Conservation (phyloP, 2,888 invertebrate genomes). For the Parnassius orleans region DNA sequence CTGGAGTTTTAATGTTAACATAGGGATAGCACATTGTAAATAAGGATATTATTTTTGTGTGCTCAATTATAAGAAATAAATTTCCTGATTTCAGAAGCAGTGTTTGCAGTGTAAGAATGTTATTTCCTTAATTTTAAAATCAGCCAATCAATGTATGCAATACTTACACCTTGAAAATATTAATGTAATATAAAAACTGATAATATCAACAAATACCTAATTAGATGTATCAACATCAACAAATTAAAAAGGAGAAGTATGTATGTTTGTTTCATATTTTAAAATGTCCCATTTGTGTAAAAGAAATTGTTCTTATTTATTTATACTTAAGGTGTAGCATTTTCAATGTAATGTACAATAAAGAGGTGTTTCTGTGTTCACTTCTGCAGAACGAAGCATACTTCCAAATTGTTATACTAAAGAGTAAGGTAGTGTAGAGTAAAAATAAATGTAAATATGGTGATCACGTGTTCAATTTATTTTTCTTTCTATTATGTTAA, state of each 20-base stretch:
- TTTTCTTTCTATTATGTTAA: constrained; percentile 28
- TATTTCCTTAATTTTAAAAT: too few relatives aligned
- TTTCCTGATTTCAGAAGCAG: neutral
- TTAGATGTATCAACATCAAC: too few relatives aligned
- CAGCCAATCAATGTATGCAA: too few relatives aligned
- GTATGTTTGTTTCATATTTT: too few relatives aligned
- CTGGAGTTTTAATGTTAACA: neutral
- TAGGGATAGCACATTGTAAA: neutral
- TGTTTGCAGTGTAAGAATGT: too few relatives aligned
- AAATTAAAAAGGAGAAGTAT: too few relatives aligned
- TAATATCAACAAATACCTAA: too few relatives aligned
- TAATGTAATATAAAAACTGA: too few relatives aligned
- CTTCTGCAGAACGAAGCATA: constrained; percentile 32
- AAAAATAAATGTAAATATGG: constrained; percentile 61
- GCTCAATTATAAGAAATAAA: neutral
- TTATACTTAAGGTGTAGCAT: constrained; percentile 52
- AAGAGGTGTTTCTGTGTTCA: constrained; percentile 30
- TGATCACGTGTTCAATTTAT: constrained; percentile 40
- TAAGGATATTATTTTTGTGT: neutral
- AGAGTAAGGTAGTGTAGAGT: constrained; percentile 36
- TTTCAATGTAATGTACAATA: constrained; percentile 46
- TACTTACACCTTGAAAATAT: too few relatives aligned
- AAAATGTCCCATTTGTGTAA: neutral
- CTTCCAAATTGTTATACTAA: constrained; percentile 42
- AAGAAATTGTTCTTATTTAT: constrained; percentile 45